Evolutionary conservation across 2,113 vertebrate species (phyloP).

Genomic region (Xiphophorus hellerii): DNA sequence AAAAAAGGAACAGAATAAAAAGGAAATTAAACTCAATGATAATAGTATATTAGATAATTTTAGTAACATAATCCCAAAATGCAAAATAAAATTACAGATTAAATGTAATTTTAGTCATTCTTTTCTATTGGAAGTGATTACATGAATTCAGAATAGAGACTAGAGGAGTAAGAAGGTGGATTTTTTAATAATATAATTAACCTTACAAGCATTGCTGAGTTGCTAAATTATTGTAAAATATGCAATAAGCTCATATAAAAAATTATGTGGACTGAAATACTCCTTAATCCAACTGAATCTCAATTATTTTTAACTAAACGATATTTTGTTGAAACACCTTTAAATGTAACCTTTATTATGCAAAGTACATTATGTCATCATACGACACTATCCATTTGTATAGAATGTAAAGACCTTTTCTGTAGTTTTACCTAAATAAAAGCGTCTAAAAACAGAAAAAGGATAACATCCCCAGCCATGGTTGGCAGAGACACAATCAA

Average conservation of each 20-base stretch:
- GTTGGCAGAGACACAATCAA: constrained; percentile 66
- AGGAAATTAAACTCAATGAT: not conserved
- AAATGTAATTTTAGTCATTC: constrained; percentile 11
- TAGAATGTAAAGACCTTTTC: constrained; percentile 2
- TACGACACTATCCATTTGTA: not conserved
- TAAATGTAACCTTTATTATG: not conserved
- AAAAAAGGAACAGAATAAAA: not conserved
- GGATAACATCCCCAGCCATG: not conserved
- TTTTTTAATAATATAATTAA: not conserved
- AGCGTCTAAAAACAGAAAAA: constrained; percentile 3
- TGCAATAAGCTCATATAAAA: not conserved
- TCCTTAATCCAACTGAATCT: not conserved
- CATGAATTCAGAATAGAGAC: not conserved
- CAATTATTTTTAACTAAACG: not conserved
- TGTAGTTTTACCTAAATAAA: not conserved
- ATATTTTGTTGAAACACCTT: constrained; percentile 7
- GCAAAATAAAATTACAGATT: constrained; percentile 17
- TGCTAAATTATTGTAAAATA: not conserved
- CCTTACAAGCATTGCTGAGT: not conserved
- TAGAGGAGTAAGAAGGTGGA: not conserved
- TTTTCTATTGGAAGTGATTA: constrained; percentile 2
- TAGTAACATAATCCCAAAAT: not conserved
- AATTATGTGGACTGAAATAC: not conserved
- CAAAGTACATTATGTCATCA: not conserved
- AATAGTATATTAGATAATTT: not conserved